These are phyloP conservation scores for Echinometra lucunter DNA, from an alignment of 53 echinoderm and acorn worm species.

Conservation along the genomic window DNA sequence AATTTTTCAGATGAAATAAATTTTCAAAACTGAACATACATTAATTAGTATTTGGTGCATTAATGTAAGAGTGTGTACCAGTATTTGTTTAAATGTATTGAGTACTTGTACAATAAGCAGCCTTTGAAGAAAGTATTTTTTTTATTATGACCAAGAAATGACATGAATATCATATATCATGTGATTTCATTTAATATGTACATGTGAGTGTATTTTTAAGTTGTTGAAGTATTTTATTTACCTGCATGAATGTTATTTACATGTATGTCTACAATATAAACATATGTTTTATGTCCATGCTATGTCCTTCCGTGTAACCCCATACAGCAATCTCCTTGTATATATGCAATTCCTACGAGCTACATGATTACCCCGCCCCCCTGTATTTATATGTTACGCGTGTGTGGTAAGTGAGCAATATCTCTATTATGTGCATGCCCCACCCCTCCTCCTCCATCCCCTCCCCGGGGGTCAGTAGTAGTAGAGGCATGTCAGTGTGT, in stretches of 20 bases:
- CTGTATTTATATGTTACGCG: neutral
- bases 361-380: slow-evolving; percentile 47
- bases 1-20: too few species aligned
- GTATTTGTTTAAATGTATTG: neutral
- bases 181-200: neutral
- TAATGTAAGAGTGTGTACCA: too few species aligned
- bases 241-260: neutral
- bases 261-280: neutral
- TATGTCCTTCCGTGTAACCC: slow-evolving; percentile 12
- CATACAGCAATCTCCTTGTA: slow-evolving; percentile 58
- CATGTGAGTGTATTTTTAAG: neutral
- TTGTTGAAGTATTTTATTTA: neutral
- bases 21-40: too few species aligned
- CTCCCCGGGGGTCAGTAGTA: neutral
- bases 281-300: neutral
- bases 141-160: too few species aligned
- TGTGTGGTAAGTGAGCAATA: slow-evolving; percentile 59
- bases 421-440: slow-evolving; percentile 4
- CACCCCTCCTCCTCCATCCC: slow-evolving; percentile 13
- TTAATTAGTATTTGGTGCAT: too few species aligned
- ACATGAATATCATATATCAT: too few species aligned
- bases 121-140: too few species aligned
- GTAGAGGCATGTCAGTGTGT: slow-evolving; percentile 6
- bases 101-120: neutral
- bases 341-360: slow-evolving; percentile 55